These are phyloP conservation scores for Pachypanchax playfairii DNA, from an alignment of 2,113 vertebrate species.

Conservation along the genomic window DNA sequence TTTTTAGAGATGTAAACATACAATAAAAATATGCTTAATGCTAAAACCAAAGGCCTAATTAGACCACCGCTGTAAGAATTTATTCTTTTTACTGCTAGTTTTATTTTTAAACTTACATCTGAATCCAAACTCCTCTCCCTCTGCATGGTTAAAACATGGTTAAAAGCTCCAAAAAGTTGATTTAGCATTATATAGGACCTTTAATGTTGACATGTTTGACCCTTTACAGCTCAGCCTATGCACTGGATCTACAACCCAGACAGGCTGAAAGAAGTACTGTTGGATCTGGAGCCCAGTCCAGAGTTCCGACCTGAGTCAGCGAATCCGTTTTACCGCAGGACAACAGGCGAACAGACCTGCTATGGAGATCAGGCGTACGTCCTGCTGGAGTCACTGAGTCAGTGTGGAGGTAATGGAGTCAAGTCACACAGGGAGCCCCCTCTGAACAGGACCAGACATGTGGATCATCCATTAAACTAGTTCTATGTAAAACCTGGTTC, in stretches of 20 bases:
- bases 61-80: too few species aligned
- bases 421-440: background rate
- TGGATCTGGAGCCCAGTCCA: constrained; percentile 67
- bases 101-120: too few species aligned
- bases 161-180: too few species aligned
- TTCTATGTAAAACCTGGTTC: background rate
- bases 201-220: background rate
- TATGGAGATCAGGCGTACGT: constrained; percentile 78
- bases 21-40: too few species aligned
- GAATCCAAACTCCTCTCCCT: too few species aligned
- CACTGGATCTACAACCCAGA: constrained; percentile 77
- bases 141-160: too few species aligned
- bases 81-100: too few species aligned
- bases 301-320: constrained; percentile 76
- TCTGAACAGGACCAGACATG: background rate
- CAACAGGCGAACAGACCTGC: constrained; percentile 75
- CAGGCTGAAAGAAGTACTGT: constrained; percentile 61
- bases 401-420: constrained; percentile 67
- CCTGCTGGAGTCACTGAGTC: constrained; percentile 73
- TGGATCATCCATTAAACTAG: too few species aligned
- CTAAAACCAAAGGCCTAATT: too few species aligned
- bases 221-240: constrained; percentile 76
- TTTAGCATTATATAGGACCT: too few species aligned
- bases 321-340: constrained; percentile 74
- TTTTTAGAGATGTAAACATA: too few species aligned